Base-by-base conservation (phyloP, 1,140 invertebrate species). In the Lucilia sericata region DNA sequence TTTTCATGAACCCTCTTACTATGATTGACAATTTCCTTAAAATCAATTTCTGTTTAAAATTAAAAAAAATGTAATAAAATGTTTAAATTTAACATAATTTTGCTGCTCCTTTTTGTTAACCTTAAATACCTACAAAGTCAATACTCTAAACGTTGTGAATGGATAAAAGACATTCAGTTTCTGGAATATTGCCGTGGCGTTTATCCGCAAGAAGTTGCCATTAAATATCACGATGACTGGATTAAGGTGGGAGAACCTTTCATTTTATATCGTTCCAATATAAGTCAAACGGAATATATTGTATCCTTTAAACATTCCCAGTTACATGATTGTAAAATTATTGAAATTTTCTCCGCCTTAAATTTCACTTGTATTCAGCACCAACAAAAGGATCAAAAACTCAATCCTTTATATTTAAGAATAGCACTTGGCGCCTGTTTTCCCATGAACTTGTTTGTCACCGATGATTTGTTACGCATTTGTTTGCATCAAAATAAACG, bases 151-250 rank as follows among this genome's bases (percentile, higher is more conserved):
- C 42, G 10, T 17, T 80, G 76, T 25, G 4, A 21, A 0, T 80
- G 51, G 10, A 21, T 80, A 12, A 49, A 49, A 13, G 9, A 80
- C 19, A 49, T 7, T 55, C 13, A 55, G 12, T 55, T 55, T 21
- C n/a, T 51, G 21, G 9, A 49, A 1, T 80, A 80, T 49, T 82
- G 82, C 36, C 51, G 55, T 19, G 82, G 82, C 17, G 8, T 30
- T 2, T 82, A 82, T 47, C 82, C 82, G 0, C 82, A 82, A 47
- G 82, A 82, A 51, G 30, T 82, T 8, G n/a, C 51, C 3, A 82
- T 82, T 14, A 82, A 82, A 70, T 82, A 82, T 74, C 82, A 19
- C 12, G 82, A 82, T 47, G 13, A 82, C 60, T 82, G 19, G 55
- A 82, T 82, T 30, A 17, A 21, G 10, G 30, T 82, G 4, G 55